These are phyloP conservation scores for Hoplostethus atlanticus DNA, from an alignment of 2,797 vertebrate species.

Conservation along the genomic window DNA sequence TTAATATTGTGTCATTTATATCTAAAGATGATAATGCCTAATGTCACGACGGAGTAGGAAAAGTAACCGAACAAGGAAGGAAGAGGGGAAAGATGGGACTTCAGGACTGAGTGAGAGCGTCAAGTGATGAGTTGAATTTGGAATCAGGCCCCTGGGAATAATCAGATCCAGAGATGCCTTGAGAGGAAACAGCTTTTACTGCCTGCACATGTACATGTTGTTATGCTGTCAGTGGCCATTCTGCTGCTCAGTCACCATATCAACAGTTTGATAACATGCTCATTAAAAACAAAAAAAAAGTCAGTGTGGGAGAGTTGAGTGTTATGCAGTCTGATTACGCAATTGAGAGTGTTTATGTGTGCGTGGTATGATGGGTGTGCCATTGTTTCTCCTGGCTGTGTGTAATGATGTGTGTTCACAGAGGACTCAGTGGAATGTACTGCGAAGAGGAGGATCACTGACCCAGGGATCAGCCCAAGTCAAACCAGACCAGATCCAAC, in stretches of 20 bases:
- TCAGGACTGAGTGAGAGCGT: no score
- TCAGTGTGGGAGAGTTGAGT: not conserved
- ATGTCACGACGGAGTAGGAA: no score
- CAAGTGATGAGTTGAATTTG: no score
- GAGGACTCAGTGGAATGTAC: constrained; percentile 14
- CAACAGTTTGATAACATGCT: not conserved
- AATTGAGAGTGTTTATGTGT: not conserved
- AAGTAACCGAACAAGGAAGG: no score
- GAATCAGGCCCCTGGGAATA: no score
- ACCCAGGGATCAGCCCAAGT: constrained; percentile 2
- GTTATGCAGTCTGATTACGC: no score
- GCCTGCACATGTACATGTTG: constrained; percentile 32
- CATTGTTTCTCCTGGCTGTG: constrained; percentile 30
- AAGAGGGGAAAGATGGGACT: no score
- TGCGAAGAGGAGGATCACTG: not conserved
- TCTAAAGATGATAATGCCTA: not conserved
- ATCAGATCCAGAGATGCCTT: no score
- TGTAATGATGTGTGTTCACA: constrained; percentile 9
- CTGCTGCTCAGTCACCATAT: constrained; percentile 5
- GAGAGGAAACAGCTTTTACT: no score
- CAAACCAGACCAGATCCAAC: constrained; percentile 1
- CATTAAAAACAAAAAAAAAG: constrained; percentile 26
- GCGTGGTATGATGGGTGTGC: constrained; percentile 14
- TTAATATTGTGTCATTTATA: not conserved
- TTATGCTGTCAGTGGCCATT: constrained; percentile 8